These are phyloP conservation scores for Drosophila ironensis DNA, from an alignment of 1,140 invertebrate species.

Conservation along the genomic window DNA sequence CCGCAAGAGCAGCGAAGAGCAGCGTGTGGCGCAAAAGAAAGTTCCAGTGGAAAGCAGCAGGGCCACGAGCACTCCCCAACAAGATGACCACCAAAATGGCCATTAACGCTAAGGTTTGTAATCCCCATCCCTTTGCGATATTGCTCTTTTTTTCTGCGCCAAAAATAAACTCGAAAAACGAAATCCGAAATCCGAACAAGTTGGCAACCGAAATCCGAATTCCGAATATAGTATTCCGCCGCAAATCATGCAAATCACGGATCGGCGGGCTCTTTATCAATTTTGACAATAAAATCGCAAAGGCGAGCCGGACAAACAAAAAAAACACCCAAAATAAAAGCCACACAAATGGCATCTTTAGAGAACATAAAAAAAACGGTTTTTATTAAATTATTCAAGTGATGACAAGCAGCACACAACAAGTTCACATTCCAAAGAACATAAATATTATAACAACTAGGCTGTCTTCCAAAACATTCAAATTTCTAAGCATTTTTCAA, in stretches of 20 bases:
- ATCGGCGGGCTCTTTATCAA: background rate
- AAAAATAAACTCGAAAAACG: no score
- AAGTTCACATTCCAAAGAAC: no score
- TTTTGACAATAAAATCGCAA: background rate
- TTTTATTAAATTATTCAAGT: background rate
- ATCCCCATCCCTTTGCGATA: no score
- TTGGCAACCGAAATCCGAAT: conserved; percentile 27
- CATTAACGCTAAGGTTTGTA: conserved; percentile 76
- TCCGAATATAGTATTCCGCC: conserved; percentile 10
- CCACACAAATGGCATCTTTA: no score
- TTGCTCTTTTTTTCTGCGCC: no score
- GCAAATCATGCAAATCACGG: conserved; percentile 7
- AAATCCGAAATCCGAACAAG: conserved; percentile 18
- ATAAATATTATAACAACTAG: no score
- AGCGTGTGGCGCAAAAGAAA: conserved; percentile 10
- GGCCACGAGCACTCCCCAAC: background rate
- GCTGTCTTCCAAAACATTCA: no score
- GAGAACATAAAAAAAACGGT: background rate
- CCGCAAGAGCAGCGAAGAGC: background rate
- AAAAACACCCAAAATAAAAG: background rate
- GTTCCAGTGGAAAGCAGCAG: no score
- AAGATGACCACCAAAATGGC: conserved; percentile 78
- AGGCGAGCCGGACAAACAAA: background rate
- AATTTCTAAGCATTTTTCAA: background rate
- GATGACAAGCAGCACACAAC: no score